Conservation (phyloP, 2,797 vertebrate species). For the Gephyroberyx darwinii region DNA sequence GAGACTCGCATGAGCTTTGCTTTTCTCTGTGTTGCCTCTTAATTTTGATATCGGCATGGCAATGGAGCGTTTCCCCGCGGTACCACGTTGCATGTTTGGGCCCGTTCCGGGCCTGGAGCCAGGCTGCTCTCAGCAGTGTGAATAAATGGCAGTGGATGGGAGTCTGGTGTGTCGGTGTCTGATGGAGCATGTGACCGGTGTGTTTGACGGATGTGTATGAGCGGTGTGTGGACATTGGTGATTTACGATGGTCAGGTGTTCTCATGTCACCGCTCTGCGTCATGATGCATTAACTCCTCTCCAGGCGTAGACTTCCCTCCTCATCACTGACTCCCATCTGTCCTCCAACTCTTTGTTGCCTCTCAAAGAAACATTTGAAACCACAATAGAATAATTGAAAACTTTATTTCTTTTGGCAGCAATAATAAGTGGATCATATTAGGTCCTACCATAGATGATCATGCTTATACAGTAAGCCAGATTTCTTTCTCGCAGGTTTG, state of each 20-base stretch:
- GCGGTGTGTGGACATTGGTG: conserved; percentile 17
- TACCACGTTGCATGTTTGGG: too few relatives aligned
- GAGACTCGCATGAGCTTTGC: conserved; percentile 28
- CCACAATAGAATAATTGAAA: not conserved
- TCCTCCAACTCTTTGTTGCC: not conserved
- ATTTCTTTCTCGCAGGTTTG: too few relatives aligned
- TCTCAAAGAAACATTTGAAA: not conserved
- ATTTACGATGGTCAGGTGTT: conserved; percentile 34
- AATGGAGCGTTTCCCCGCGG: not conserved
- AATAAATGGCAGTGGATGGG: not conserved
- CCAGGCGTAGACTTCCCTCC: conserved; percentile 18
- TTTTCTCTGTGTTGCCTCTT: not conserved
- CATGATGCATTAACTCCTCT: conserved; percentile 37
- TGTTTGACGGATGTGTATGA: not conserved
- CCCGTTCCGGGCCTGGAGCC: too few relatives aligned
- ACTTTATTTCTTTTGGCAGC: too few relatives aligned
- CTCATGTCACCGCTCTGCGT: conserved; percentile 11
- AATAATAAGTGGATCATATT: not conserved
- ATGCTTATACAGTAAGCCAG: too few relatives aligned
- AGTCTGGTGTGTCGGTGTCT: not conserved
- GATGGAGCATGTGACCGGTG: not conserved
- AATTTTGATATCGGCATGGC: conserved; percentile 1
- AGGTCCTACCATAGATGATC: not conserved
- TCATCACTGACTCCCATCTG: not conserved
- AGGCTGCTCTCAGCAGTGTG: too few relatives aligned